Conservation (phyloP, 2,797 vertebrate species). For the Oreortyx pictus region DNA sequence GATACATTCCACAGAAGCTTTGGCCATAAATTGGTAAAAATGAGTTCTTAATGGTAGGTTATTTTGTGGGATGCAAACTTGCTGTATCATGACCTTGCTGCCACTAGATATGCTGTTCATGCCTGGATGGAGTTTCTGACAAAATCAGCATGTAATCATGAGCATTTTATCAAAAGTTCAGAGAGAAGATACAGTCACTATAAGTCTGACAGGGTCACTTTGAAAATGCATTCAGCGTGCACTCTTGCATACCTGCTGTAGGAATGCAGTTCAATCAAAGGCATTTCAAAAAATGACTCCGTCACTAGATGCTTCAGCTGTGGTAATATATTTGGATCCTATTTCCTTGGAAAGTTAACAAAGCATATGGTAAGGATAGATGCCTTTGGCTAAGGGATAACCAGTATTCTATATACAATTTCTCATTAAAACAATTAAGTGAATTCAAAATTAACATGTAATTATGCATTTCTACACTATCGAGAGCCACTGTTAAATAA, state of each 20-base stretch:
- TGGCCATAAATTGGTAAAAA: slow-evolving; percentile 53
- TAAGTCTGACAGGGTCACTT: slow-evolving; percentile 67
- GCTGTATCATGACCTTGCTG: slow-evolving; percentile 60
- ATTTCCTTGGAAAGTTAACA: slow-evolving; percentile 61
- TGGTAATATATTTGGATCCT: slow-evolving; percentile 27
- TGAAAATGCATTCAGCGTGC: slow-evolving; percentile 58
- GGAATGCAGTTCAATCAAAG: slow-evolving; percentile 24
- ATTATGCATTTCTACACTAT: not conserved
- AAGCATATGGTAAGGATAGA: slow-evolving; percentile 42
- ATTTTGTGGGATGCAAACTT: slow-evolving; percentile 50
- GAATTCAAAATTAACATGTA: slow-evolving; percentile 7
- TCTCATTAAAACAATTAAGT: slow-evolving; percentile 10
- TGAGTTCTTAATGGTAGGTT: slow-evolving; percentile 21
- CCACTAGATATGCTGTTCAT: slow-evolving; percentile 55
- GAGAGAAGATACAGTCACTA: slow-evolving; percentile 45
- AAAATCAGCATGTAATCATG: slow-evolving; percentile 72
- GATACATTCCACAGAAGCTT: not conserved
- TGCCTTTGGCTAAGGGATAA: slow-evolving; percentile 24
- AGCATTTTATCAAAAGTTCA: slow-evolving; percentile 72
- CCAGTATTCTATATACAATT: not conserved
- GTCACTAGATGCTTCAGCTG: not conserved
- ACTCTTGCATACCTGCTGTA: slow-evolving; percentile 40
- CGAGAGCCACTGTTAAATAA: not conserved
- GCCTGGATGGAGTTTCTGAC: slow-evolving; percentile 71
- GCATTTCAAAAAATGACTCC: slow-evolving; percentile 28